phyloP scores from a whole-genome alignment of 2,888 invertebrate genomes.

The Ecdyonurus torrentis region DNA sequence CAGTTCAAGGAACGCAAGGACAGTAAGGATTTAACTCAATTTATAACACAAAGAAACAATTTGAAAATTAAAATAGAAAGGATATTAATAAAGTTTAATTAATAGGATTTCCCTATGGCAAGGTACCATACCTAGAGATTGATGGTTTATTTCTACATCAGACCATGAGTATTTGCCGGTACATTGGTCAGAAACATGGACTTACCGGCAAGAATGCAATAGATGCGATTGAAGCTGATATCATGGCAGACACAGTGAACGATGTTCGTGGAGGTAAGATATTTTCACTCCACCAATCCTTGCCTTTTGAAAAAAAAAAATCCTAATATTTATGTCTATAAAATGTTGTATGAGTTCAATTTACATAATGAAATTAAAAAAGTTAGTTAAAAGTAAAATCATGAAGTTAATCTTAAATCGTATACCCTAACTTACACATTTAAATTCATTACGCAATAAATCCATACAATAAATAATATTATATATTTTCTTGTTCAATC shows the following conservation, averaged over 20 bases:
- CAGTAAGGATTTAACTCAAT: no score
- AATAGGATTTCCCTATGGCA: neutral
- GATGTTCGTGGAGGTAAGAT: neutral
- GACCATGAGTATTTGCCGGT: conserved; percentile 17
- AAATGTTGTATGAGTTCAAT: no score
- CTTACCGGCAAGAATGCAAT: conserved; percentile 11
- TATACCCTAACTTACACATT: no score
- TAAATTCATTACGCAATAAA: no score
- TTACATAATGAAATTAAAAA: no score
- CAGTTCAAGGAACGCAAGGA: neutral
- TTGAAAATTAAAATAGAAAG: no score
- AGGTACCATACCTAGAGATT: conserved; percentile 17
- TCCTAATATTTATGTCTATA: neutral
- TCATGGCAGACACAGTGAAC: neutral
- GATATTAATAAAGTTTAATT: no score
- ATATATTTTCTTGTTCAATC: neutral
- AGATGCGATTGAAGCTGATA: neutral
- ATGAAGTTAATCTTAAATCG: no score
- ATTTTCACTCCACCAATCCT: neutral
- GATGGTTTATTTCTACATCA: conserved; percentile 17
- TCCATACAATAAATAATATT: neutral
- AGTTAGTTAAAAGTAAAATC: no score
- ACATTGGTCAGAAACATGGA: conserved; percentile 16
- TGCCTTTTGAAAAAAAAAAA: neutral
- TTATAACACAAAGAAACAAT: no score